phyloP scores from a whole-genome alignment of 2,888 invertebrate species.

The Sussaba pulchella region DNA sequence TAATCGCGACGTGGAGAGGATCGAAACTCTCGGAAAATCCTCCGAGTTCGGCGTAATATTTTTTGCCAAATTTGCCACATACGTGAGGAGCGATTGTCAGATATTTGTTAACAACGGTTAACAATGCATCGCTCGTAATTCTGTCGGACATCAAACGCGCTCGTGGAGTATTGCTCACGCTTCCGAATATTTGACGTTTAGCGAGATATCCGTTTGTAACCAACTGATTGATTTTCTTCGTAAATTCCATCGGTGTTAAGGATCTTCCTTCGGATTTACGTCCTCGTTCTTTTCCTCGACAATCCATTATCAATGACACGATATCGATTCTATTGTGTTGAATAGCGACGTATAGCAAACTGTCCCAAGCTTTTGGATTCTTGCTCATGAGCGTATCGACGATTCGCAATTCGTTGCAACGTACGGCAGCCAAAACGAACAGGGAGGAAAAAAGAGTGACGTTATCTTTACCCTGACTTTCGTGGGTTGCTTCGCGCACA shows the following conservation, averaged over 20 bases:
- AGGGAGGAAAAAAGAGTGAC: not conserved
- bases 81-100: not conserved
- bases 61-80: not conserved
- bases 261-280: not conserved
- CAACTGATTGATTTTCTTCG: not conserved
- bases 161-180: not conserved
- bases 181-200: not conserved
- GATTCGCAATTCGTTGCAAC: not conserved
- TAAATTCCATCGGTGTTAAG: not conserved
- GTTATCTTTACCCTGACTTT: not conserved
- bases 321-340: not conserved
- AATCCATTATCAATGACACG: not conserved
- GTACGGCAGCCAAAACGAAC: not conserved
- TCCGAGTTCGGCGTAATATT: not conserved
- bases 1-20: conserved; percentile 3
- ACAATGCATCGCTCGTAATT: not conserved
- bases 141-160: not conserved
- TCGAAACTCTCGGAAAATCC: not conserved
- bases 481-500: not conserved
- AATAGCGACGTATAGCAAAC: not conserved
- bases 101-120: not conserved
- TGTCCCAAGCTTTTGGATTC: not conserved
- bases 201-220: not conserved
- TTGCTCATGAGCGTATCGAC: not conserved
- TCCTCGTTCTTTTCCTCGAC: not conserved